Percentiles rank a stretch among this genome's conserved stretches.
Evolutionary conservation across 37 sponge, comb jelly and placozoan genomes (phyloP).

Genomic region (Chondrilla cf. caribensis): DNA sequence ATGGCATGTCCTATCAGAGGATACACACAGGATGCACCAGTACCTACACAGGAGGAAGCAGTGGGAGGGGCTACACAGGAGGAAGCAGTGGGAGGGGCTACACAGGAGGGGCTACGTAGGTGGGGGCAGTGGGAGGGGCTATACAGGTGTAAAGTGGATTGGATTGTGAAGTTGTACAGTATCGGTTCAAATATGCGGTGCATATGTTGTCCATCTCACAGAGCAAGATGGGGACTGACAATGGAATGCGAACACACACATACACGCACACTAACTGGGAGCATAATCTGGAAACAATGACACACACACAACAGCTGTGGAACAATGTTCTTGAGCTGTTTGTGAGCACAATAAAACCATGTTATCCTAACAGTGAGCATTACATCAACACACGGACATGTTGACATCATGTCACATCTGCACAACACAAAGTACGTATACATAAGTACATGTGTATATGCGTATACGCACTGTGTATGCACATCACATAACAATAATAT

Average conservation of each 20-base stretch:
- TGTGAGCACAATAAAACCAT: too few relatives aligned
- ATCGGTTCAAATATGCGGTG: slow-evolving; percentile 4
- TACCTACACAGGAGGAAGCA: slow-evolving; percentile 55
- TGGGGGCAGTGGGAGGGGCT: slow-evolving; percentile 19
- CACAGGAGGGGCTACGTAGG: neutral
- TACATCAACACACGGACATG: too few relatives aligned
- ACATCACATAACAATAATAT: too few relatives aligned
- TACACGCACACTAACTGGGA: neutral
- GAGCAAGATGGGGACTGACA: too few relatives aligned
- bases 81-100: slow-evolving; percentile 29
- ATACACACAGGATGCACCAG: slow-evolving; percentile 92
- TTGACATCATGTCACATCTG: too few relatives aligned
- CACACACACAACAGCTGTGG: neutral
- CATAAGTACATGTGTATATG: too few relatives aligned
- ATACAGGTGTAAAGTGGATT: neutral
- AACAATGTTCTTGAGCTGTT: too few relatives aligned
- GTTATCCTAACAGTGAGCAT: too few relatives aligned
- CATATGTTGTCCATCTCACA: too few relatives aligned
- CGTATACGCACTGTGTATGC: too few relatives aligned
- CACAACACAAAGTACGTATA: too few relatives aligned
- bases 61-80: slow-evolving; percentile 35
- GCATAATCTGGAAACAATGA: neutral
- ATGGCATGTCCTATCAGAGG: slow-evolving; percentile 76
- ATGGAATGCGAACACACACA: slow-evolving; percentile 29
- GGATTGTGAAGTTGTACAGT: neutral